phyloP scores from a whole-genome alignment of 2,797 vertebrate genomes.

The Notoglanidium macrostoma region DNA sequence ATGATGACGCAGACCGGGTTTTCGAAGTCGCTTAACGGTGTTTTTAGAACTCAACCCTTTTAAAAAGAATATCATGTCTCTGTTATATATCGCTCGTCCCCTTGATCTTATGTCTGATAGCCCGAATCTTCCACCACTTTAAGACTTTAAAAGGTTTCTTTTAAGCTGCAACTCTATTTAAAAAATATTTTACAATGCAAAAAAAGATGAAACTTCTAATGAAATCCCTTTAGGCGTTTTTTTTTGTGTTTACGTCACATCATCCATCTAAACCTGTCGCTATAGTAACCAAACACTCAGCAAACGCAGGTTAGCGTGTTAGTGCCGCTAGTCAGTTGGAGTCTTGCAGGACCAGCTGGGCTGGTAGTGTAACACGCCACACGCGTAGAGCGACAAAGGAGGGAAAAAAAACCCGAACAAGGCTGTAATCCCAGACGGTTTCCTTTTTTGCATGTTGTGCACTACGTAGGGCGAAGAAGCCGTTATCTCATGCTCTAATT shows the following conservation, averaged over 20 bases:
- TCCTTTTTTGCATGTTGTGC: not conserved
- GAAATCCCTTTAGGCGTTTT: not conserved
- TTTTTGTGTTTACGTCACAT: not conserved
- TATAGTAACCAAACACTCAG: not conserved
- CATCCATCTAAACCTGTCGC: not conserved
- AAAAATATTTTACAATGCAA: not conserved
- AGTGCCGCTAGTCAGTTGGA: not conserved
- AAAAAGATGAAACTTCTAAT: not conserved
- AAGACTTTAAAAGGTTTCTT: not conserved
- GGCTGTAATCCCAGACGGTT: not conserved
- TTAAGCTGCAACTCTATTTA: not conserved
- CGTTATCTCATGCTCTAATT: conserved; percentile 5
- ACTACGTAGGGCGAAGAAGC: not conserved
- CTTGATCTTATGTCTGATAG: too few relatives aligned
- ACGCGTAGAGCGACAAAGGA: not conserved
- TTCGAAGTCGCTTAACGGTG: not conserved
- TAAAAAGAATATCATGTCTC: not conserved
- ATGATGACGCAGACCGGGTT: not conserved
- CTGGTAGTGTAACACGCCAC: not conserved
- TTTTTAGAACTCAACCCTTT: not conserved
- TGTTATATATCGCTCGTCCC: not conserved
- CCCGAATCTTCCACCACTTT: not conserved
- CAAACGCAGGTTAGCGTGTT: not conserved
- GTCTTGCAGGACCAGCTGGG: conserved; percentile 14
- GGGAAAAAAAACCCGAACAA: not conserved